These are phyloP conservation scores for Caenorhabditis sulstoni DNA, from an alignment of 2,888 invertebrate species.

Conservation along the genomic window DNA sequence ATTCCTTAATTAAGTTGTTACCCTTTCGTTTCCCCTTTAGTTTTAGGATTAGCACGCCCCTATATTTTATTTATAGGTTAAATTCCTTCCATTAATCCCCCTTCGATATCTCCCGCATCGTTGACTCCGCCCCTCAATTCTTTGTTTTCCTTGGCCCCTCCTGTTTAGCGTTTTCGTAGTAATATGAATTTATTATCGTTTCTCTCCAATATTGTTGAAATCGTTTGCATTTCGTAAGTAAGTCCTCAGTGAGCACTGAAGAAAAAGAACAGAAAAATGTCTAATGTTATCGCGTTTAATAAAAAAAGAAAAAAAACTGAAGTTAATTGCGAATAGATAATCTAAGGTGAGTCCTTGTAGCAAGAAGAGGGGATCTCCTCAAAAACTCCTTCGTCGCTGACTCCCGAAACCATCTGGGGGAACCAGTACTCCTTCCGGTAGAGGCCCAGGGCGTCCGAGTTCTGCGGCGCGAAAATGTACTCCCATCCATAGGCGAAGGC, in stretches of 20 bases:
- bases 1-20: constrained; percentile 36
- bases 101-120: constrained; percentile 6
- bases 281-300: constrained; percentile 39
- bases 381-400: constrained; percentile 42
- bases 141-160: constrained; percentile 16
- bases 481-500: constrained; percentile 57
- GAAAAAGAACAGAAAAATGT: constrained; percentile 12
- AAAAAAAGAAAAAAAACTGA: constrained; percentile 23
- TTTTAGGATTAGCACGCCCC: constrained; percentile 41
- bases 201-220: constrained; percentile 11
- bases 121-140: constrained; percentile 15
- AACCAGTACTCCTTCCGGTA: constrained; percentile 60
- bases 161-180: constrained; percentile 43
- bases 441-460: constrained; percentile 32
- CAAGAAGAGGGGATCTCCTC: constrained; percentile 50
- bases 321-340: constrained; percentile 3
- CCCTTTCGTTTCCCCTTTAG: constrained; percentile 15
- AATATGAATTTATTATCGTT: constrained; percentile 52
- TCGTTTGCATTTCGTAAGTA: constrained; percentile 24
- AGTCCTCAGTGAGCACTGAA: constrained; percentile 28
- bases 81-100: constrained; percentile 26
- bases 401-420: constrained; percentile 52
- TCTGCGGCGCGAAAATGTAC: constrained; percentile 48
- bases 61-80: constrained; percentile 43
- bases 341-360: constrained; percentile 23